Percentiles rank a stretch among this genome's conserved stretches.
Conservation (phyloP, 1,140 invertebrate genomes). For the Ceratina japonica region DNA sequence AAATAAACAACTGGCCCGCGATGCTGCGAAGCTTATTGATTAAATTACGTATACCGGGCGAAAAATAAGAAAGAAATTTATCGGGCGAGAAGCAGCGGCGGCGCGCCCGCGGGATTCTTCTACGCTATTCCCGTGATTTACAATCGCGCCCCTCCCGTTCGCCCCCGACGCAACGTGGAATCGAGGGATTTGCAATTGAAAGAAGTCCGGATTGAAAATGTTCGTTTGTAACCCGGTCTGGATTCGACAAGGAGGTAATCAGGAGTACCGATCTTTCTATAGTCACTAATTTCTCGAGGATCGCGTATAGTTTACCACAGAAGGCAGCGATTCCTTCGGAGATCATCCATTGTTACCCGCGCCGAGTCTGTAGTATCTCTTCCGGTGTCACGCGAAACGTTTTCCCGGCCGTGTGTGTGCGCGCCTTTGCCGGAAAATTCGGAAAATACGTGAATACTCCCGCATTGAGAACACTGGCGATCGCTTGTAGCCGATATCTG, state of each 20-base stretch:
- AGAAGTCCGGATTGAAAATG: not conserved
- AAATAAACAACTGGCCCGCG: constrained; percentile 30
- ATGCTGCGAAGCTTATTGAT: constrained; percentile 31
- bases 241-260: constrained; percentile 8
- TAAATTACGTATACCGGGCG: constrained; percentile 33
- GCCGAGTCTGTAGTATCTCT: not conserved
- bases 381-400: constrained; percentile 40
- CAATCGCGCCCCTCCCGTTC: not conserved
- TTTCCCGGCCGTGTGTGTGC: not conserved
- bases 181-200: not conserved
- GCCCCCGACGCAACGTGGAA: too few relatives aligned
- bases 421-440: constrained; percentile 18
- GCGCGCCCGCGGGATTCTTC: not conserved
- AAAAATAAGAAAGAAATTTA: constrained; percentile 14
- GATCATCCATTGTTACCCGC: not conserved
- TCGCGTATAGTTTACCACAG: not conserved
- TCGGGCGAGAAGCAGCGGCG: not conserved
- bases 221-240: not conserved
- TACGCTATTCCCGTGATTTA: not conserved
- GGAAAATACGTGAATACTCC: constrained; percentile 15
- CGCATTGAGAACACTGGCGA: constrained; percentile 5
- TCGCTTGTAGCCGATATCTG: constrained; percentile 21
- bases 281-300: not conserved
- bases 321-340: not conserved
- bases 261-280: not conserved